phyloP scores from a whole-genome alignment of 2,888 invertebrate genomes.

The Trissolcus japonicus region DNA sequence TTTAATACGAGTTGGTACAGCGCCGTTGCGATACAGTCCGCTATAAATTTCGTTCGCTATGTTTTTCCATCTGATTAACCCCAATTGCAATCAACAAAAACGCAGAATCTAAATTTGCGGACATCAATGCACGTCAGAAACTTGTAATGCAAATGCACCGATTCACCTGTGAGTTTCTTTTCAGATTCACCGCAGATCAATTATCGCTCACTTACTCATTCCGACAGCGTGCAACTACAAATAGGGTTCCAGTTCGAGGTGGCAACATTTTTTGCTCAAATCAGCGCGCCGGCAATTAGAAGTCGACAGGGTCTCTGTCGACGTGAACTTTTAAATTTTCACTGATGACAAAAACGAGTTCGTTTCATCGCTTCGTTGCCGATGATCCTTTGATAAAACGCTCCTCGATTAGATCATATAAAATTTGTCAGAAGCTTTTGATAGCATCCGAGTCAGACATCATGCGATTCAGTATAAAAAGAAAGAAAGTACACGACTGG shows the following conservation, averaged over 20 bases:
- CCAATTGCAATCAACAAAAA: constrained; percentile 27
- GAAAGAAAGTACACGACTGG: constrained; percentile 5
- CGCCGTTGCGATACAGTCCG: not conserved
- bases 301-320: constrained; percentile 4
- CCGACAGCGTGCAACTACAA: constrained; percentile 16
- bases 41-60: constrained; percentile 12
- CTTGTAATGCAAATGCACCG: constrained; percentile 33
- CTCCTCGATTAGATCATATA: constrained; percentile 13
- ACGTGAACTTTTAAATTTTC: constrained; percentile 18
- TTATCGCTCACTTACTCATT: constrained; percentile 30
- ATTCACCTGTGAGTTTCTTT: constrained; percentile 22
- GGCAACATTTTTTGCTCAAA: not conserved
- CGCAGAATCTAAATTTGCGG: constrained; percentile 20
- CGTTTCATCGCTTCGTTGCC: constrained; percentile 3
- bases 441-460: constrained; percentile 28
- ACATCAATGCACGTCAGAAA: not conserved
- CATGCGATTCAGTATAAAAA: constrained; percentile 9
- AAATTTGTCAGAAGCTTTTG: constrained; percentile 43
- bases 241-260: not conserved
- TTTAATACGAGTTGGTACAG: not conserved
- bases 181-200: constrained; percentile 31
- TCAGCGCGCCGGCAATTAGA: constrained; percentile 17
- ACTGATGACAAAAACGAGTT: constrained; percentile 2
- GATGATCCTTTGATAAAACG: constrained; percentile 35
- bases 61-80: constrained; percentile 24